A percentile compares a stretch with the other conserved stretches of the same genome.
These are phyloP conservation scores for Henicopernis longicauda DNA, from an alignment of 2,113 vertebrate species.

Conservation along the genomic window DNA sequence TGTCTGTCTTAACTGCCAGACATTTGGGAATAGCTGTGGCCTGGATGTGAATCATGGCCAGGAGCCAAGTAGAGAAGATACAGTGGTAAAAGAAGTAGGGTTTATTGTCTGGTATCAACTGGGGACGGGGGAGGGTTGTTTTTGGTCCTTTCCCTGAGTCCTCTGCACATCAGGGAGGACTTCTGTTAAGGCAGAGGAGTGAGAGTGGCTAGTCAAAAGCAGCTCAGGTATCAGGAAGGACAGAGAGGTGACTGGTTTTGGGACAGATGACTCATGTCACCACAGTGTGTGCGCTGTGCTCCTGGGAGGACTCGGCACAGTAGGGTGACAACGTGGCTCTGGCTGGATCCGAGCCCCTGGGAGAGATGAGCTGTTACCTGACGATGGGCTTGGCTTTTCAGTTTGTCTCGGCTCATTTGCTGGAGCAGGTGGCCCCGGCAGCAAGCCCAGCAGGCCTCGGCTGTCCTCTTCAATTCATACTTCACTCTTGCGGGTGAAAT, in stretches of 20 bases:
- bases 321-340: rapidly evolving
- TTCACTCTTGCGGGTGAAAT: not conserved
- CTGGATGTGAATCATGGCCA: not conserved
- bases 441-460: not conserved
- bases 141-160: not conserved
- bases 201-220: rapidly evolving
- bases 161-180: not conserved
- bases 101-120: not conserved
- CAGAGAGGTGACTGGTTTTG: not conserved
- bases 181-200: not conserved
- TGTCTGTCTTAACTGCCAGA: not conserved
- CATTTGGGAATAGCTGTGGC: not conserved
- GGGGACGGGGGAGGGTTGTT: not conserved
- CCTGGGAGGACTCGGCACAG: rapidly evolving
- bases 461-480: not conserved
- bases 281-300: rapidly evolving
- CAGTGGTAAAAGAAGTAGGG: not conserved
- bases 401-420: not conserved
- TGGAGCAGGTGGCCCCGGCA: not conserved
- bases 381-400: not conserved
- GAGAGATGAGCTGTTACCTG: not conserved
- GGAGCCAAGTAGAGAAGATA: not conserved
- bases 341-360: not conserved
- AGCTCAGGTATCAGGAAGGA: not conserved
- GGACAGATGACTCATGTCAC: not conserved